Evolutionary conservation across 2,888 invertebrate species (phyloP).

Genomic region (Leptura quadrifasciata): DNA sequence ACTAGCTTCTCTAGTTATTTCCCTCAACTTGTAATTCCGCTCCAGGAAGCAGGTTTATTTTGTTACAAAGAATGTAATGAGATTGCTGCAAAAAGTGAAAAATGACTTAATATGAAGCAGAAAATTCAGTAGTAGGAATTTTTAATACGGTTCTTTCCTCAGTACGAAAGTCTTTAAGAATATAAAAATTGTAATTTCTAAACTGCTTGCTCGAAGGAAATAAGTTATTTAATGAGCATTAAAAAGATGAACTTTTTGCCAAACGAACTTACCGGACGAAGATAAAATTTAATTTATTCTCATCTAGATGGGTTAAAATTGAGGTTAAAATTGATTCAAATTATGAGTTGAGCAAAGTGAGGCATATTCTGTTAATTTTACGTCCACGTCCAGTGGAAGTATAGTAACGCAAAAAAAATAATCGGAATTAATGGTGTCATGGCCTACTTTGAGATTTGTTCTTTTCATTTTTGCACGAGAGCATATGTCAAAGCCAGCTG

Average conservation of each 20-base stretch:
- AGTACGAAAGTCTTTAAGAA: slow-evolving; percentile 7
- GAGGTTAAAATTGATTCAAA: too few relatives aligned
- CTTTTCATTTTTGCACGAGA: too few relatives aligned
- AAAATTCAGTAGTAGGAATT: slow-evolving; percentile 37
- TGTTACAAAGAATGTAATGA: slow-evolving; percentile 44
- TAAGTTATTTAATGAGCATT: neutral
- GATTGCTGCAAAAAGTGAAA: slow-evolving; percentile 45
- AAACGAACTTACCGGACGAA: neutral
- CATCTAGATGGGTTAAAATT: neutral
- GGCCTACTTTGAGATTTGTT: too few relatives aligned
- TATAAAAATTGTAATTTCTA: slow-evolving; percentile 15
- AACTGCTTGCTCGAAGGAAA: neutral
- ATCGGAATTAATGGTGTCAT: too few relatives aligned
- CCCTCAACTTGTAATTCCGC: slow-evolving; percentile 51
- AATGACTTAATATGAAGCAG: slow-evolving; percentile 43
- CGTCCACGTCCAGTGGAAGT: too few relatives aligned
- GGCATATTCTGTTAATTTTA: too few relatives aligned
- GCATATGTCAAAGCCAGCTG: too few relatives aligned
- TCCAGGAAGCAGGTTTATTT: slow-evolving; percentile 47
- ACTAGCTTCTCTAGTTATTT: slow-evolving; percentile 47
- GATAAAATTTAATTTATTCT: neutral
- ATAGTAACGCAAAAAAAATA: too few relatives aligned
- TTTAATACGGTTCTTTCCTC: slow-evolving; percentile 22
- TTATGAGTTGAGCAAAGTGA: too few relatives aligned
- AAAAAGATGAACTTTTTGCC: neutral